These are phyloP conservation scores for Ariopsis seemanni DNA, from an alignment of 2,113 vertebrate species.

Conservation along the genomic window DNA sequence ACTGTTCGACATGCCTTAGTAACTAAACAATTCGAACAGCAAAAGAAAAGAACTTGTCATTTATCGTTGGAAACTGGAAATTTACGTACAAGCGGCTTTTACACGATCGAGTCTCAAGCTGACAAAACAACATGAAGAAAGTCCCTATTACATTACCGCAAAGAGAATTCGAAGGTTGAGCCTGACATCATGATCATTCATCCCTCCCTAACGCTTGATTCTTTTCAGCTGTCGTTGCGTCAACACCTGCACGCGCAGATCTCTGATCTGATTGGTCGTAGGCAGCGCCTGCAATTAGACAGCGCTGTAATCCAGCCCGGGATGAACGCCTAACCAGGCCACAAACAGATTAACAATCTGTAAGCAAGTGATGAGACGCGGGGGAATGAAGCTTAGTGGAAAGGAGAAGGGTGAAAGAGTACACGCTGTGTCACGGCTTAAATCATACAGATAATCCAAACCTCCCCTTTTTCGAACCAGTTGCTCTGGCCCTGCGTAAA, in stretches of 20 bases:
- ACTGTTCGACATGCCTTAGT: neutral
- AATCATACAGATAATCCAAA: slow-evolving; percentile 85
- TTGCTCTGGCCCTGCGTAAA: slow-evolving; percentile 81
- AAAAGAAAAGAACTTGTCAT: neutral
- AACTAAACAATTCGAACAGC: neutral
- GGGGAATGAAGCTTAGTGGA: slow-evolving; percentile 40
- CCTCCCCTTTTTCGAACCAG: slow-evolving; percentile 63
- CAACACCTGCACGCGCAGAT: slow-evolving; percentile 64
- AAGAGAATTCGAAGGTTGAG: neutral
- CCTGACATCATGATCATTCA: neutral
- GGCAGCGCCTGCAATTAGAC: slow-evolving; percentile 82
- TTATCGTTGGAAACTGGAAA: neutral
- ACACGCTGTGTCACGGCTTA: slow-evolving; percentile 82
- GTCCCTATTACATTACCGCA: neutral
- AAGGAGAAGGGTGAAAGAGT: slow-evolving; percentile 70
- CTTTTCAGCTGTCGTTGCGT: neutral
- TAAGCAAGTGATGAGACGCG: slow-evolving; percentile 71
- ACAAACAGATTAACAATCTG: slow-evolving; percentile 93
- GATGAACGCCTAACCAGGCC: slow-evolving; percentile 90
- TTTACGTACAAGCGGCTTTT: neutral
- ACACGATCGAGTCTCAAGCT: neutral
- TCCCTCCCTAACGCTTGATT: neutral
- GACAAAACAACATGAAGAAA: no score
- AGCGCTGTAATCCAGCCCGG: slow-evolving; percentile 81
- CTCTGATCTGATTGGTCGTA: slow-evolving; percentile 75